These are phyloP conservation scores for Cryptocheilus praepositus DNA, from an alignment of 2,888 invertebrate species.

Conservation along the genomic window DNA sequence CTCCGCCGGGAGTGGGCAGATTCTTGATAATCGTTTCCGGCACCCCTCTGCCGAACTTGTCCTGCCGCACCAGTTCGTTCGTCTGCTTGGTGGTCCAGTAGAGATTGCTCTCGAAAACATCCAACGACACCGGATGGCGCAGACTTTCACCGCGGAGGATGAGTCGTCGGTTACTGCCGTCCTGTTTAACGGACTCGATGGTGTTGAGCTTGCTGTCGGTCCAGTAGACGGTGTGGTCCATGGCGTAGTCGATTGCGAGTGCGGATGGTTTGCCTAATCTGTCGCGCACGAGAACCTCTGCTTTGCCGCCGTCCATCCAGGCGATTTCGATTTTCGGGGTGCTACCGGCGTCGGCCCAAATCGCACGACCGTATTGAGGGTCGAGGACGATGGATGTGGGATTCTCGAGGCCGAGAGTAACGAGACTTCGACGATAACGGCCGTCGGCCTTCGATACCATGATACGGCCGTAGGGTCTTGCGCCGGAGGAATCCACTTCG, in stretches of 20 bases:
- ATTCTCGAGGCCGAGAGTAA: conserved; percentile 86
- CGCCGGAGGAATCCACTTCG: conserved; percentile 83
- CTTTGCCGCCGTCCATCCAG: conserved; percentile 97
- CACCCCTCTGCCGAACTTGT: conserved; percentile 97
- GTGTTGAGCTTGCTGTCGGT: conserved; percentile 94
- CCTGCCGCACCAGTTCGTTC: conserved; percentile 91
- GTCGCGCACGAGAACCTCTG: conserved; percentile 87
- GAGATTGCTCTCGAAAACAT: conserved; percentile 94
- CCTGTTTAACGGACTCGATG: conserved; percentile 89
- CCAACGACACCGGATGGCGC: conserved; percentile 79
- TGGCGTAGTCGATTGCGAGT: conserved; percentile 91
- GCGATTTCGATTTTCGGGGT: conserved; percentile 94
- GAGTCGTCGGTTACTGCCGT: conserved; percentile 85
- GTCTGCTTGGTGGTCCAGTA: conserved; percentile 95
- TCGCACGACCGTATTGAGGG: conserved; percentile 89
- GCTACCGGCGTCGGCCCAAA: conserved; percentile 95
- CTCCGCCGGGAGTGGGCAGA: conserved; percentile 89
- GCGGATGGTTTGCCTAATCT: conserved; percentile 92
- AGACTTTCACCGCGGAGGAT: conserved; percentile 82
- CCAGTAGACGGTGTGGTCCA: conserved; percentile 95
- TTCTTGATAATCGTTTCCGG: conserved; percentile 88
- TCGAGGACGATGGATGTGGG: conserved; percentile 94
- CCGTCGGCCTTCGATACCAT: conserved; percentile 94
- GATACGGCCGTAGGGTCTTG: conserved; percentile 84
- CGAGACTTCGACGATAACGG: conserved; percentile 87